Percentiles rank a stretch among this genome's conserved stretches.
Evolutionary conservation across 2,797 vertebrate genomes (phyloP).

Genomic region (Poeciliopsis paucimaculata): DNA sequence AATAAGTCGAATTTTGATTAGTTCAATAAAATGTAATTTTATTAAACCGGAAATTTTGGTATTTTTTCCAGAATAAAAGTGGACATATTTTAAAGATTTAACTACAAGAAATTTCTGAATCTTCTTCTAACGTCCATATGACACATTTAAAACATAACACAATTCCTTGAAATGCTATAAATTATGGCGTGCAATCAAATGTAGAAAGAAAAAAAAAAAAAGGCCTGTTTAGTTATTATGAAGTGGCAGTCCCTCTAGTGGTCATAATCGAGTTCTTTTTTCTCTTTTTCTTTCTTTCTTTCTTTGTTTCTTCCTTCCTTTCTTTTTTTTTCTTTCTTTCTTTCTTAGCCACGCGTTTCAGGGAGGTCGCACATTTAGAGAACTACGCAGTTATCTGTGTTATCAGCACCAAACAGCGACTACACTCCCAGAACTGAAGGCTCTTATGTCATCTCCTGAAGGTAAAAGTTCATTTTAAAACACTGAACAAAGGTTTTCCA

Average conservation of each 20-base stretch:
- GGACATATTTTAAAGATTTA: neutral
- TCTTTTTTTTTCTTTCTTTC: no score
- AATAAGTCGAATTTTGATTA: neutral
- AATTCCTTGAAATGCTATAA: neutral
- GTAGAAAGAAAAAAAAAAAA: neutral
- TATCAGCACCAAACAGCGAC: neutral
- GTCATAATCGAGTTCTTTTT: neutral
- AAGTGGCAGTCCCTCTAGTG: neutral
- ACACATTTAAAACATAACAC: neutral
- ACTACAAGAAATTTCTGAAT: neutral
- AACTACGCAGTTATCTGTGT: neutral
- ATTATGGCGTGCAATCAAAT: neutral
- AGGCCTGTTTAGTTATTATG: neutral
- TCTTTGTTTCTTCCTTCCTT: no score
- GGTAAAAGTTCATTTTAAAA: conserved; percentile 22
- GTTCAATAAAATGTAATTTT: neutral
- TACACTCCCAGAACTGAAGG: neutral
- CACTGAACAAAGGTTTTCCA: neutral
- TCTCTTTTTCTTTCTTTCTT: no score
- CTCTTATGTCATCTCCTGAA: neutral
- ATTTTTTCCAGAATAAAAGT: neutral
- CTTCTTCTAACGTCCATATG: neutral
- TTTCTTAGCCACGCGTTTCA: neutral
- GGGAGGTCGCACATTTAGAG: neutral
- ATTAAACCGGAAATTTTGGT: neutral